Conservation (phyloP, 2,888 invertebrate genomes). For the Troides oblongomaculatus region DNA sequence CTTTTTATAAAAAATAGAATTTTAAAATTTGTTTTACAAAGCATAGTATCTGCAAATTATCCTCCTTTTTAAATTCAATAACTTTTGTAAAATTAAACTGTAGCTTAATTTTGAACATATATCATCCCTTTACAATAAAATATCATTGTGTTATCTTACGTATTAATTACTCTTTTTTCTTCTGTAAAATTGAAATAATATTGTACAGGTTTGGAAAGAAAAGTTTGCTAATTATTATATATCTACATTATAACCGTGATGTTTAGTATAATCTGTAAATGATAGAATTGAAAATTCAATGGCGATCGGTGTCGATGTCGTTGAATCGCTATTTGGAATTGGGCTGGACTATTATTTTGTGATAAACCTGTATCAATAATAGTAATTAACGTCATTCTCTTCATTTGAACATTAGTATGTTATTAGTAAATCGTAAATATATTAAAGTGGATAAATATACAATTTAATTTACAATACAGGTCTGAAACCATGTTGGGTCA, state of each 20-base stretch:
- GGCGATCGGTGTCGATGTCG: slow-evolving; percentile 16
- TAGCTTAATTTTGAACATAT: too few relatives aligned
- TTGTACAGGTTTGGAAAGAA: too few relatives aligned
- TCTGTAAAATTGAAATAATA: too few relatives aligned
- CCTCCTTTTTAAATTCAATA: too few relatives aligned
- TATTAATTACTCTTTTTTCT: too few relatives aligned
- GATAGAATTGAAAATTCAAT: slow-evolving; percentile 14
- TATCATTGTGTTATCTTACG: too few relatives aligned
- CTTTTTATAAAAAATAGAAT: too few relatives aligned
- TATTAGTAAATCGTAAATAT: not conserved
- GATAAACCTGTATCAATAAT: not conserved
- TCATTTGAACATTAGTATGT: not conserved
- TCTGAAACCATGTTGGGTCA: not conserved
- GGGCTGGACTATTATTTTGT: not conserved
- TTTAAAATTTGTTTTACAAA: too few relatives aligned
- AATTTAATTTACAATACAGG: not conserved
- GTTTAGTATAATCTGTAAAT: not conserved
- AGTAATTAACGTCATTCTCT: not conserved
- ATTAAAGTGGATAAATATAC: not conserved
- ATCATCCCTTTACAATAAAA: too few relatives aligned
- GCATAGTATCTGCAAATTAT: too few relatives aligned
- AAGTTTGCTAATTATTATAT: too few relatives aligned
- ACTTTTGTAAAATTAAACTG: too few relatives aligned
- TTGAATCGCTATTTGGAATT: not conserved
- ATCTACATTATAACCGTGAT: not conserved